Conservation (phyloP, 1,140 invertebrate species). For the Andricus grossulariae region DNA sequence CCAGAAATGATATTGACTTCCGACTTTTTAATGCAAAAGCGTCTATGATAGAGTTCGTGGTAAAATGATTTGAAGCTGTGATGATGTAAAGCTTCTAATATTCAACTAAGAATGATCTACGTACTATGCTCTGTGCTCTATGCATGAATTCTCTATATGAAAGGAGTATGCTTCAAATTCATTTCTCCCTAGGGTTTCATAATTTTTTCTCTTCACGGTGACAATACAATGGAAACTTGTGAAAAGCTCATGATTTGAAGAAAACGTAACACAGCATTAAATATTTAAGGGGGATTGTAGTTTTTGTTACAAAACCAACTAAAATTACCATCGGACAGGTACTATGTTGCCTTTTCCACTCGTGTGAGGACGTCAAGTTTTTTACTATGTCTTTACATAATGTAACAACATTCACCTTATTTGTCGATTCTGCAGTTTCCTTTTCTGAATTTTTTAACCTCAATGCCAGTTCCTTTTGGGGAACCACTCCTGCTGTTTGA, state of each 20-base stretch:
- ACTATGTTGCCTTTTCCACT: not conserved
- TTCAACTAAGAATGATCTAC: no score
- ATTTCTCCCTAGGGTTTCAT: no score
- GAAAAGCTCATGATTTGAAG: not conserved
- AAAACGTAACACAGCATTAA: conserved; percentile 5
- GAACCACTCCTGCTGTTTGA: conserved; percentile 76
- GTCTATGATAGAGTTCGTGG: conserved; percentile 1
- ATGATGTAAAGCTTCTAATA: not conserved
- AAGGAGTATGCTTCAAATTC: no score
- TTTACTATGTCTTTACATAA: conserved; percentile 18
- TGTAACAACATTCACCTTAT: conserved; percentile 49
- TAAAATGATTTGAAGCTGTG: conserved; percentile 18
- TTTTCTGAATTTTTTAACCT: conserved; percentile 58
- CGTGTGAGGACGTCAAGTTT: conserved; percentile 6
- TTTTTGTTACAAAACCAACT: not conserved
- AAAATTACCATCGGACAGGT: conserved; percentile 19
- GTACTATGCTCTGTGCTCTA: no score
- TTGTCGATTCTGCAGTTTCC: conserved; percentile 66
- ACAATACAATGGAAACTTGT: not conserved
- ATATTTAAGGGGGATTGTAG: not conserved
- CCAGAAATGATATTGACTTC: not conserved
- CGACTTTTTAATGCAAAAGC: not conserved
- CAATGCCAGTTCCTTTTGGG: conserved; percentile 65
- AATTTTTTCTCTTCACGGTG: not conserved
- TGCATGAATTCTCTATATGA: no score